Evolutionary conservation across 2,113 vertebrate genomes (phyloP), one percentile per base, ranked within the genome.

Genomic region (Periophthalmodon schlosseri): DNA sequence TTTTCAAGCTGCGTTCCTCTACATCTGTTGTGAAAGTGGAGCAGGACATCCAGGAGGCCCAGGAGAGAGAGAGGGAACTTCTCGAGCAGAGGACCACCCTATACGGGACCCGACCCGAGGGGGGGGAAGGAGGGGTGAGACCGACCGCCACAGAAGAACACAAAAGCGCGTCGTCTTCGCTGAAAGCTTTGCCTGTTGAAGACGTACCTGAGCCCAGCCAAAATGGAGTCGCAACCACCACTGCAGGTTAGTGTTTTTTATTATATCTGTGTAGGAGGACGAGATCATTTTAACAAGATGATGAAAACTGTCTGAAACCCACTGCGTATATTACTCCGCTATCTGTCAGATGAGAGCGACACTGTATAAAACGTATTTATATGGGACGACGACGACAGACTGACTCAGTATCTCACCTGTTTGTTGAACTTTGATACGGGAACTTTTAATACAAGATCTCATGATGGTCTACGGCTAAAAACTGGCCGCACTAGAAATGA

Each of bases 1-100:
- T 94, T 77, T 93, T 94, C 76, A 84, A 88, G 79, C 84, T 95
- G 68, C 90, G 92, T 24, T 79, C 92, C 20, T 88, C 91, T 60
- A 44, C 76, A 49, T 74, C 86, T 54, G 33, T 91, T 39, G 68
- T 84, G 0, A 89, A 94, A 74, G 90, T 96, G 80, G 92, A 95
- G 84, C 91, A 86, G 79, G 96, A 97, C 75, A 95, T 96, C 81
- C 91, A 84, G 28, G 93, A 95, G 80, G 80, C 91, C 20, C 86
- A 89, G 46, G 86, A 93, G 74, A 90, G 95, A 64, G 95, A 97
- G 47, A 86, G 44, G 84, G 95, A 95, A 68, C 91, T 95, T 58
- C 91, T 77, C 54, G 89, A 81, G 79, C 95, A 94, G 87, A 89
- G 96, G 83, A 84, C 68, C 64, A 90, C 86, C 69, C 23, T 96